Evolutionary conservation across 2,113 vertebrate genomes (phyloP).

Genomic region (Engystomops pustulosus): DNA sequence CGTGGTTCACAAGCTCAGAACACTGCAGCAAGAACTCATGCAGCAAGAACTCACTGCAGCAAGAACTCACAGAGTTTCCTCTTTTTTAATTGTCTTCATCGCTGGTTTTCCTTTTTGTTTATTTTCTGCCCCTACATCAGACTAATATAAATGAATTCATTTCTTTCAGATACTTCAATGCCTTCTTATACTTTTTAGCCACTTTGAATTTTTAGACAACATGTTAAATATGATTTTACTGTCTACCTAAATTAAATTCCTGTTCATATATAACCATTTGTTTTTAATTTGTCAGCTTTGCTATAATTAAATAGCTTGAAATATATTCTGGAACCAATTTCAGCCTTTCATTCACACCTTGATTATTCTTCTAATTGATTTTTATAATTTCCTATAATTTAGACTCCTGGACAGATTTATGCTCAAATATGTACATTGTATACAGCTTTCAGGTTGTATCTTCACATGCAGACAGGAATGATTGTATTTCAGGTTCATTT

Average conservation of each 20-base stretch:
- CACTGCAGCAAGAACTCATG: too few species aligned
- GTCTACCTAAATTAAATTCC: constrained; percentile 9
- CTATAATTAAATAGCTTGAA: constrained; percentile 24
- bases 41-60: too few species aligned
- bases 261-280: constrained; percentile 24
- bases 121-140: background rate
- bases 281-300: constrained; percentile 3
- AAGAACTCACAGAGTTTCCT: background rate
- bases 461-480: background rate
- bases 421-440: constrained; percentile 31
- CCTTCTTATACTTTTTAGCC: background rate
- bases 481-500: constrained; percentile 33
- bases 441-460: constrained; percentile 36
- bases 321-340: constrained; percentile 34
- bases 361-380: constrained; percentile 54
- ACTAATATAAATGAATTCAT: background rate
- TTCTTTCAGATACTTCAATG: background rate
- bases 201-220: background rate
- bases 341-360: constrained; percentile 48
- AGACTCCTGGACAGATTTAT: constrained; percentile 46
- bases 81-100: background rate
- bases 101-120: background rate
- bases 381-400: constrained; percentile 53
- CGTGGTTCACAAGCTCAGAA: too few species aligned
- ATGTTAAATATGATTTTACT: background rate